Evolutionary conservation across 2,113 vertebrate genomes (phyloP).

Genomic region (Thryonomys swinderianus): DNA sequence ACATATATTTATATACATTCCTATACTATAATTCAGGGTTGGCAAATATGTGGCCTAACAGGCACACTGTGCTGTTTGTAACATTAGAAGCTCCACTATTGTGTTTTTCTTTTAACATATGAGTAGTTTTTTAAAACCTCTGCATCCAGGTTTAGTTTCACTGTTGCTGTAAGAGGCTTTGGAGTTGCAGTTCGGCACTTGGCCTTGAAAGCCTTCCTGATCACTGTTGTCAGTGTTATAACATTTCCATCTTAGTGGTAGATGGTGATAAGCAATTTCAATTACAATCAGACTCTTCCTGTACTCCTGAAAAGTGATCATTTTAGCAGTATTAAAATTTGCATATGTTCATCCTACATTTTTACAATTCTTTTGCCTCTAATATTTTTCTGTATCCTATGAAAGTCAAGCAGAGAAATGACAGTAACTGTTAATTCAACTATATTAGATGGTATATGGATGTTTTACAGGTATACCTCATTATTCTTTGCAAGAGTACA

Average conservation of each 20-base stretch:
- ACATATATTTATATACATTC: neutral
- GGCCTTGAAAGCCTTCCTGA: neutral
- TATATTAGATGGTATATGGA: neutral
- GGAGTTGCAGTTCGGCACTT: neutral
- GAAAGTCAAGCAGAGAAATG: neutral
- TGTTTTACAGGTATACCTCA: neutral
- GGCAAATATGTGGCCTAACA: neutral
- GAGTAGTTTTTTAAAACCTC: neutral
- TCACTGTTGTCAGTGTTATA: neutral
- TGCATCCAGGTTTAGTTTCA: neutral
- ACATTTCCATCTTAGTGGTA: neutral
- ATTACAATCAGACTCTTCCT: neutral
- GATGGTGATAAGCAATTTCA: neutral
- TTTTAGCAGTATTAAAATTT: neutral
- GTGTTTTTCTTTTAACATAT: neutral
- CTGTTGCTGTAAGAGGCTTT: neutral
- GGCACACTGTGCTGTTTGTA: too few relatives aligned
- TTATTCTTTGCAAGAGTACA: neutral
- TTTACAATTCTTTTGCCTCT: neutral
- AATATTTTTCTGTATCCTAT: neutral
- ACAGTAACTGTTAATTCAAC: neutral
- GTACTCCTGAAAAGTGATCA: neutral
- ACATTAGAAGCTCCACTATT: neutral
- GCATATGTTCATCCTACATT: neutral
- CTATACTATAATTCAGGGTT: neutral